phyloP scores from a whole-genome alignment of 2,888 invertebrate species.

The Aradus depressus region DNA sequence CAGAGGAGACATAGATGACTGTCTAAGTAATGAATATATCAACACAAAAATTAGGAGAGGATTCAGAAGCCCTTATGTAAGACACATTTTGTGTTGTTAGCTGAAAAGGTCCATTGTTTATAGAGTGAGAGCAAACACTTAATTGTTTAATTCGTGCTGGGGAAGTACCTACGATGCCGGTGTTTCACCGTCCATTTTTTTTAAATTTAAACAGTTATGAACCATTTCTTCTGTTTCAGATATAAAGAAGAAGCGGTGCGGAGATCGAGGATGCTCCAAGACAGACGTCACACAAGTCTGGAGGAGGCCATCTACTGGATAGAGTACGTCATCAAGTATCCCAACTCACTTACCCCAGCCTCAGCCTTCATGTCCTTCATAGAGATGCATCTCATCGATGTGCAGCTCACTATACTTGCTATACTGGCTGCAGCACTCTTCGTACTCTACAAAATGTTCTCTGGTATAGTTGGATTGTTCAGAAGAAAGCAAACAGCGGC shows the following conservation, averaged over 20 bases:
- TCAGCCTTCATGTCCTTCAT: slow-evolving; percentile 21
- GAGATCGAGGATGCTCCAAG: slow-evolving; percentile 33
- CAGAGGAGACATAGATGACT: no score
- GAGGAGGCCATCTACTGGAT: slow-evolving; percentile 53
- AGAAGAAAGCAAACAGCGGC: background rate
- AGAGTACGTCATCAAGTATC: slow-evolving; percentile 49
- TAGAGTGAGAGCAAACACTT: no score
- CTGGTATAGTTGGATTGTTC: background rate
- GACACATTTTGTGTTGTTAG: no score
- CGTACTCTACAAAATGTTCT: background rate
- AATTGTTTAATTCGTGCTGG: no score
- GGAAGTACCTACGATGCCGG: no score
- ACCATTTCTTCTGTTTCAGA: slow-evolving; percentile 1
- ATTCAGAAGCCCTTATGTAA: no score
- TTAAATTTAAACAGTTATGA: background rate
- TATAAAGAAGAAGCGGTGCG: slow-evolving; percentile 27
- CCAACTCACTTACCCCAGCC: slow-evolving; percentile 36
- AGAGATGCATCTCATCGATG: slow-evolving; percentile 13
- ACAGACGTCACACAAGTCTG: slow-evolving; percentile 46
- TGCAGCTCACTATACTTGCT: background rate
- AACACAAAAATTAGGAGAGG: no score
- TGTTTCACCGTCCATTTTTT: no score
- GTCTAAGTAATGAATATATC: no score
- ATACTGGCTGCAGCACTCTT: background rate
- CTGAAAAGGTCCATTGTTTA: no score